Evolutionary conservation across 2,888 invertebrate genomes (phyloP).

Genomic region (Meteorus cinctellus): DNA sequence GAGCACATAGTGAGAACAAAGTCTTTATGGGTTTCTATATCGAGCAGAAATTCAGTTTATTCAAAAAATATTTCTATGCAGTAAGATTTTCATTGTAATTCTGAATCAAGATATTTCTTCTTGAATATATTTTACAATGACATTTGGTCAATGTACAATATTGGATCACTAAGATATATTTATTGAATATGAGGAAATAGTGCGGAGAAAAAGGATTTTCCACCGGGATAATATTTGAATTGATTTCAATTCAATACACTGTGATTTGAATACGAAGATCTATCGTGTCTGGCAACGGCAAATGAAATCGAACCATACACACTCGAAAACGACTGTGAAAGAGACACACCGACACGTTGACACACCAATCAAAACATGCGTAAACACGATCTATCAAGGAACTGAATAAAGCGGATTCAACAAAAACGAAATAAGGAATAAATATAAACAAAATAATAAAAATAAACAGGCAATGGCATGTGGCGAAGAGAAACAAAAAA

Average conservation of each 20-base stretch:
- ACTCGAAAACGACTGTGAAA: neutral
- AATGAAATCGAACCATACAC: conserved; percentile 29
- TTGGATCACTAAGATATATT: neutral
- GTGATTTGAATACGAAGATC: conserved; percentile 36
- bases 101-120: neutral
- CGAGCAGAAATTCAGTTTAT: no score
- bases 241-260: conserved; percentile 33
- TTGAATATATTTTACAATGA: conserved; percentile 1
- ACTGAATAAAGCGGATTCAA: conserved; percentile 34
- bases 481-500: conserved; percentile 4
- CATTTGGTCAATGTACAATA: neutral
- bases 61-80: no score
- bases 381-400: conserved; percentile 26
- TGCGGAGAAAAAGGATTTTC: conserved; percentile 22
- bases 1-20: no score
- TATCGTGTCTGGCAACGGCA: conserved; percentile 22
- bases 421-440: conserved; percentile 16
- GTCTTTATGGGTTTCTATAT: no score
- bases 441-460: conserved; percentile 16
- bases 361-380: no score
- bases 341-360: neutral
- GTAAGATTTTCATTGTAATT: neutral
- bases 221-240: conserved; percentile 34
- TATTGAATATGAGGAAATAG: neutral
- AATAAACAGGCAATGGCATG: conserved; percentile 5